These are phyloP conservation scores for Oophaga sylvatica DNA, from an alignment of 2,797 vertebrate species.

Conservation along the genomic window DNA sequence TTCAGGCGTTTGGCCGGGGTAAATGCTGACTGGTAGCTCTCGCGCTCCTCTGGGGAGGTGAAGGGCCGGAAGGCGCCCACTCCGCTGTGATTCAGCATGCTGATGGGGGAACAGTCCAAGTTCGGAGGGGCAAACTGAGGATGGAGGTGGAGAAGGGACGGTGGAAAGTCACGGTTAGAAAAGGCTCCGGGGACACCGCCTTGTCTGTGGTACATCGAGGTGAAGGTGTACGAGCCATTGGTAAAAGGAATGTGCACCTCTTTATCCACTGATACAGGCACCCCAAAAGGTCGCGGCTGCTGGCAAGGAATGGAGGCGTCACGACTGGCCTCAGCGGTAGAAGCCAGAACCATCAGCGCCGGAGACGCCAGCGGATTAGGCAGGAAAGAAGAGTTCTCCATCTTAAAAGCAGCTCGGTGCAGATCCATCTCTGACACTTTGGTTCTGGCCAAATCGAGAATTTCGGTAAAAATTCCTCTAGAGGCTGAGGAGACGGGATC, in stretches of 20 bases:
- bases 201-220: constrained; percentile 98
- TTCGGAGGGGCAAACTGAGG: constrained; percentile 98
- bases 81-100: constrained; percentile 97
- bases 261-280: constrained; percentile 94
- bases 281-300: constrained; percentile 94
- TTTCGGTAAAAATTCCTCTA: constrained; percentile 67
- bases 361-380: constrained; percentile 97
- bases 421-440: constrained; percentile 91
- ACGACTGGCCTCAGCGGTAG: constrained; percentile 94
- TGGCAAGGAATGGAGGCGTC: constrained; percentile 97
- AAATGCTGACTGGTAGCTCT: constrained; percentile 97
- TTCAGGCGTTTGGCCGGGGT: constrained; percentile 98
- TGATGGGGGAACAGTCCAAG: constrained; percentile 97
- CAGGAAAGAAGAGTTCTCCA: constrained; percentile 99
- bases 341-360: constrained; percentile 96
- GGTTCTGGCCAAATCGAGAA: constrained; percentile 38
- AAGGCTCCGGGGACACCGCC: constrained; percentile 91
- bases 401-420: constrained; percentile 98
- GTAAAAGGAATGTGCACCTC: constrained; percentile 98
- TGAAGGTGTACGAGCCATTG: constrained; percentile 97
- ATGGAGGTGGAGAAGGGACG: constrained; percentile 95
- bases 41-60: constrained; percentile 93
- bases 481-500: constrained; percentile 67
- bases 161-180: constrained; percentile 96
- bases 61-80: constrained; percentile 98